Conservation (phyloP, 2,797 vertebrate species). For the Manis crassicaudata region DNA sequence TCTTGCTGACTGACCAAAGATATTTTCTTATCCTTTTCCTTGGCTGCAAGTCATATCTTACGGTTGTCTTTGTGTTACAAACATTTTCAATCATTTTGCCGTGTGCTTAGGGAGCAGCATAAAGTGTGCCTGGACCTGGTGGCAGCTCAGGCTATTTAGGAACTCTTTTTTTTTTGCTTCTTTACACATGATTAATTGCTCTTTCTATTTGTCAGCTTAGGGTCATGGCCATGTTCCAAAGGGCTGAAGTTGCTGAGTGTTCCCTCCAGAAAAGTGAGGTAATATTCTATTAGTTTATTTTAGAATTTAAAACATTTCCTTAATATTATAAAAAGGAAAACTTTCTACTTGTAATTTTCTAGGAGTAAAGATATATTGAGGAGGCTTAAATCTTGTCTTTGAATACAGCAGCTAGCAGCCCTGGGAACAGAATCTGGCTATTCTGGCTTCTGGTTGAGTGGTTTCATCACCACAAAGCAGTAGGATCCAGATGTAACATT, state of each 20-base stretch:
- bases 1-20: neutral
- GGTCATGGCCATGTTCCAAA: conserved; percentile 51
- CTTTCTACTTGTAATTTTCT: conserved; percentile 21
- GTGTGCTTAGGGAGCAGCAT: neutral
- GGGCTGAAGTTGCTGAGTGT: conserved; percentile 3
- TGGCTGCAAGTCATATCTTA: neutral
- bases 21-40: neutral
- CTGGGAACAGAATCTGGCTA: neutral
- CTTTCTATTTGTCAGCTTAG: conserved; percentile 17
- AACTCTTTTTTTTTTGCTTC: neutral
- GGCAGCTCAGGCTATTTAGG: neutral
- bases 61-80: neutral
- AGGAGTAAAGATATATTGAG: conserved; percentile 16
- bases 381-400: conserved; percentile 1
- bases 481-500: neutral
- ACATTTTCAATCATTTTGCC: neutral
- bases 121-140: neutral
- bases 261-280: conserved; percentile 52
- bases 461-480: conserved; percentile 7
- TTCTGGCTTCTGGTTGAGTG: neutral
- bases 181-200: neutral
- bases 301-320: conserved; percentile 61
- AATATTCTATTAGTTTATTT: conserved; percentile 49
- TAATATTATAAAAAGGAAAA: conserved; percentile 58
- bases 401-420: neutral